These are phyloP conservation scores for Terrapene triunguis DNA, from an alignment of 2,113 vertebrate species.

Conservation along the genomic window DNA sequence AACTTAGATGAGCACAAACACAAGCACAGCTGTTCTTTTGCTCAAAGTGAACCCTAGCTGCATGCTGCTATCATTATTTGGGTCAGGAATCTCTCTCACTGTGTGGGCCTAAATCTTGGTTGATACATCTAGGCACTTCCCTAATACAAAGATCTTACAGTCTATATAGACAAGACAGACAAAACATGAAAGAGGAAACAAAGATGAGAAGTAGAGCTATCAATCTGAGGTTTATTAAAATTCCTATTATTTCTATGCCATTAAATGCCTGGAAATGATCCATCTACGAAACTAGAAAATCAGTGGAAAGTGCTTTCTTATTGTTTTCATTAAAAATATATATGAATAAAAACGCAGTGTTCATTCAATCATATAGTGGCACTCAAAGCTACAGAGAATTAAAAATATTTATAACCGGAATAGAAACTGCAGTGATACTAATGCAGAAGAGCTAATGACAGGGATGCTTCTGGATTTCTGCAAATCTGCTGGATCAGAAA, in stretches of 20 bases:
- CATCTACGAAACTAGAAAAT: no score
- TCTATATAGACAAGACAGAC: not conserved
- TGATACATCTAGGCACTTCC: no score
- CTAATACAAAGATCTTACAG: not conserved
- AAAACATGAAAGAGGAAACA: not conserved
- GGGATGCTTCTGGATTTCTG: rapidly evolving
- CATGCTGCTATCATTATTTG: not conserved
- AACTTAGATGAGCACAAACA: not conserved
- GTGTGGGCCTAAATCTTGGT: no score
- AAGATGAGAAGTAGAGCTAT: rapidly evolving
- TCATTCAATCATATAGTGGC: rapidly evolving
- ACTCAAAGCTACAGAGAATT: rapidly evolving
- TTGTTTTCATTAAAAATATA: rapidly evolving
- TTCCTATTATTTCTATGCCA: not conserved
- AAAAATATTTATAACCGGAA: not conserved
- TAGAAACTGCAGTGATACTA: rapidly evolving
- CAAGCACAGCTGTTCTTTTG: not conserved
- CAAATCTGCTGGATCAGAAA: rapidly evolving
- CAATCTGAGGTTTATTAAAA: not conserved
- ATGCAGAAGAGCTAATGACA: rapidly evolving
- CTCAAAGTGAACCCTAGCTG: not conserved
- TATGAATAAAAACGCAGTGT: rapidly evolving
- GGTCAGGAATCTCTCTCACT: no score
- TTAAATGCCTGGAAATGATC: not conserved
- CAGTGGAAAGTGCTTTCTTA: rapidly evolving